These are phyloP conservation scores for Anolis apletophallus DNA, from an alignment of 2,797 vertebrate genomes.

Conservation along the genomic window DNA sequence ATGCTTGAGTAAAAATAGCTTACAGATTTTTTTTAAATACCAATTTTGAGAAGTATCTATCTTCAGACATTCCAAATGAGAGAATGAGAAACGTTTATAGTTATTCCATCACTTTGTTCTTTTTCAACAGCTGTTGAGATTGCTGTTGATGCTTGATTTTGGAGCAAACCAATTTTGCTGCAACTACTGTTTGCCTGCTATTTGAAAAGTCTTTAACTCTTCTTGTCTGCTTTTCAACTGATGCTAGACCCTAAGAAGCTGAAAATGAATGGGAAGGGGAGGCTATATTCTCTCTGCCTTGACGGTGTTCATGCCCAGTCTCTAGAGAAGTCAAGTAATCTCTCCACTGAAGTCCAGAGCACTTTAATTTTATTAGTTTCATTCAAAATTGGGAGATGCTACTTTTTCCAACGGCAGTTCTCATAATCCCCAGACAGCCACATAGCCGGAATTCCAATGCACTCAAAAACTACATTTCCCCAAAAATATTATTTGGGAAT, in stretches of 20 bases:
- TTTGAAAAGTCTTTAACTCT: background rate
- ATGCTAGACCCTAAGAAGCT: background rate
- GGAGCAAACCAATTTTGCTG: constrained; percentile 21
- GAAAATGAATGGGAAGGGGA: background rate
- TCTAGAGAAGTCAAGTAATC: background rate
- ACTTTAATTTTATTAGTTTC: background rate
- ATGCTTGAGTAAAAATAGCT: constrained; percentile 13
- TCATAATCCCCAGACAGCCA: too few species aligned
- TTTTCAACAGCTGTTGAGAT: constrained; percentile 12
- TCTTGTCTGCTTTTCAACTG: background rate
- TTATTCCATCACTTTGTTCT: background rate
- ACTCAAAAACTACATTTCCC: too few species aligned
- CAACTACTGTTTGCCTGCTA: constrained; percentile 24
- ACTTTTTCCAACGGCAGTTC: too few species aligned
- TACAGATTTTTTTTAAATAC: constrained; percentile 7
- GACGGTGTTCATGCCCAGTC: background rate
- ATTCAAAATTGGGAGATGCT: background rate
- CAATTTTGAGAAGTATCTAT: constrained; percentile 13
- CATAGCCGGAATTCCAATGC: too few species aligned
- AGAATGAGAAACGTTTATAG: background rate
- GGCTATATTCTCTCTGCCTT: too few species aligned
- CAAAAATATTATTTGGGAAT: too few species aligned
- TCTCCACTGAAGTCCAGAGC: background rate
- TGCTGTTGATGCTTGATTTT: constrained; percentile 19
- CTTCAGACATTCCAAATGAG: constrained; percentile 6